A percentile compares a stretch with the other conserved stretches of the same genome.
phyloP scores from a whole-genome alignment of 1,140 invertebrate genomes.

The Hycleus cichorii region DNA sequence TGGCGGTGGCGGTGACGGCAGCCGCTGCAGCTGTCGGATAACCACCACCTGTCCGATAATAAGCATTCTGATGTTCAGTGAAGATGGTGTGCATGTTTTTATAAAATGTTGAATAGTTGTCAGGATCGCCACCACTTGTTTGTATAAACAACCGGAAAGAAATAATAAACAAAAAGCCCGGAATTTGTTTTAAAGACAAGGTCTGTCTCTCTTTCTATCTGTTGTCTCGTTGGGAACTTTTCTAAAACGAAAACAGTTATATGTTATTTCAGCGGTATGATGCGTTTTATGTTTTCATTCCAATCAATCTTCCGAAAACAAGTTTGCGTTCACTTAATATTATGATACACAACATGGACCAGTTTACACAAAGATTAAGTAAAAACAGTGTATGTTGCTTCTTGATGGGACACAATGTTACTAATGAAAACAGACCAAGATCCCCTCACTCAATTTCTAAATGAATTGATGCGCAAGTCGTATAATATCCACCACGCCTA shows the following conservation, averaged over 20 bases:
- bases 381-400: constrained; percentile 42
- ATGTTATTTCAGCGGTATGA: constrained; percentile 28
- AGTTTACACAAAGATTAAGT: constrained; percentile 44
- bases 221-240: constrained; percentile 9
- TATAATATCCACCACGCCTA: constrained; percentile 14
- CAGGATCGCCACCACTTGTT: constrained; percentile 7
- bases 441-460: too few relatives aligned
- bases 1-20: constrained; percentile 44
- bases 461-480: constrained; percentile 19
- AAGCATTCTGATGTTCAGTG: constrained; percentile 73
- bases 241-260: constrained; percentile 31
- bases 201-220: too few relatives aligned
- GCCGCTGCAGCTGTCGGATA: constrained; percentile 36
- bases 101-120: neutral
- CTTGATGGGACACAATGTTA: constrained; percentile 41
- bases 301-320: constrained; percentile 42
- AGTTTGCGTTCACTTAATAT: constrained; percentile 41
- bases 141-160: constrained; percentile 26
- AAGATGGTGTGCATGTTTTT: constrained; percentile 77
- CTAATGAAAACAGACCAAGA: constrained; percentile 40
- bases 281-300: constrained; percentile 37
- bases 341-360: constrained; percentile 43
- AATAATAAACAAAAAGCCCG: constrained; percentile 25
- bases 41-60: constrained; percentile 42
- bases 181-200: too few relatives aligned